These are phyloP conservation scores for Eucera pruinosa DNA, from an alignment of 2,888 invertebrate genomes.

Conservation along the genomic window DNA sequence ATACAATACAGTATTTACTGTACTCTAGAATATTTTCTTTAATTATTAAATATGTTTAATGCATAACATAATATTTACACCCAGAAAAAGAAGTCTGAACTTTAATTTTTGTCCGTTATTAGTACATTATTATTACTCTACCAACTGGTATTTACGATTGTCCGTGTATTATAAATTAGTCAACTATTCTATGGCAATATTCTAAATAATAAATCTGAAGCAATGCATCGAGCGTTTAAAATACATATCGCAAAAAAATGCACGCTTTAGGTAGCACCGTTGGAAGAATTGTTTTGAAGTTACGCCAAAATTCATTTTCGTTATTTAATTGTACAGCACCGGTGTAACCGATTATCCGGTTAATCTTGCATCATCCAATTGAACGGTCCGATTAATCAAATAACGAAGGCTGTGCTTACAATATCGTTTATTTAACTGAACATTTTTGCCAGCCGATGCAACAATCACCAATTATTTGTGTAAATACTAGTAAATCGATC, in stretches of 20 bases:
- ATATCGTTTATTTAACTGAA: constrained; percentile 66
- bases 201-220: constrained; percentile 16
- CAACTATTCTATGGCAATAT: neutral
- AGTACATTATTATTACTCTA: no score
- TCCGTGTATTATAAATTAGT: constrained; percentile 1
- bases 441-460: constrained; percentile 56
- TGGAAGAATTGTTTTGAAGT: constrained; percentile 38
- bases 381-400: constrained; percentile 69
- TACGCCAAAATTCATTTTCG: constrained; percentile 45
- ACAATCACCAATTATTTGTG: constrained; percentile 62
- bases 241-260: neutral
- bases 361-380: constrained; percentile 67
- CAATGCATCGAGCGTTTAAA: neutral
- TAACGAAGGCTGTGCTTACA: constrained; percentile 66
- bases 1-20: no score
- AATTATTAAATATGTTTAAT: no score
- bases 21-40: no score
- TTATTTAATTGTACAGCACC: constrained; percentile 58
- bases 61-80: no score
- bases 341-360: constrained; percentile 70
- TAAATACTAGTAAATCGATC: constrained; percentile 58
- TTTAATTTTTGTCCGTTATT: no score
- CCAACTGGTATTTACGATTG: constrained; percentile 9
- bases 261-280: constrained; percentile 5
- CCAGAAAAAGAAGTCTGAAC: no score